phyloP scores from a whole-genome alignment of 2,113 vertebrate genomes.

The Albula glossodonta region DNA sequence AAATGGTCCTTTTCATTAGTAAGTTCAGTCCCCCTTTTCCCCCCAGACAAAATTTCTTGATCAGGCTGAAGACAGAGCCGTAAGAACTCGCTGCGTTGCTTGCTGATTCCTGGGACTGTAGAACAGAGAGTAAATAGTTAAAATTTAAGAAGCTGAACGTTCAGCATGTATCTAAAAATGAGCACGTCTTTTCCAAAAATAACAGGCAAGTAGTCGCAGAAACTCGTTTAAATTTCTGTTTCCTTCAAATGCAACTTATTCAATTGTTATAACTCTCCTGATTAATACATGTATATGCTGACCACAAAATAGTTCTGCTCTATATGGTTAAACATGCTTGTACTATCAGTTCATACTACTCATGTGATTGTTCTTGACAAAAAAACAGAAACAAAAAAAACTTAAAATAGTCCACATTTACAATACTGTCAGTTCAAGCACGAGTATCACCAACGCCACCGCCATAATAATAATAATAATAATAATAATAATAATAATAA shows the following conservation, averaged over 20 bases:
- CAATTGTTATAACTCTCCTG: neutral
- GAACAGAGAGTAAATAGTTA: conserved; percentile 63
- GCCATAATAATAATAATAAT: neutral
- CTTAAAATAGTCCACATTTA: neutral
- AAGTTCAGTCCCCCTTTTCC: conserved; percentile 41
- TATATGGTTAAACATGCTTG: neutral
- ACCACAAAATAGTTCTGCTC: neutral
- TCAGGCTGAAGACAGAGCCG: conserved; percentile 93
- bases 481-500: neutral
- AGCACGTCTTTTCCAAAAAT: neutral
- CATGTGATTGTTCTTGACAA: neutral
- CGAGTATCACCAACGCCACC: neutral
- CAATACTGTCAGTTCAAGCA: neutral
- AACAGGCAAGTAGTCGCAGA: neutral
- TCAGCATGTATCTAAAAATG: neutral
- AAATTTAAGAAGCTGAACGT: conserved; percentile 43
- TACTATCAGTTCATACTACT: neutral
- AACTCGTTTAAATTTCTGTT: neutral
- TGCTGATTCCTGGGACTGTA: conserved; percentile 89
- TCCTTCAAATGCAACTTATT: neutral
- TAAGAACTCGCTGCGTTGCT: conserved; percentile 90
- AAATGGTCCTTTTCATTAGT: conserved; percentile 59
- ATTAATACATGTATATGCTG: neutral
- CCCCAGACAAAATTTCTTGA: conserved; percentile 64
- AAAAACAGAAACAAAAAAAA: neutral